Evolutionary conservation across 35 echinoderm and acorn worm genomes (phyloP).

Genomic region (Ophiothrix spiculata): DNA sequence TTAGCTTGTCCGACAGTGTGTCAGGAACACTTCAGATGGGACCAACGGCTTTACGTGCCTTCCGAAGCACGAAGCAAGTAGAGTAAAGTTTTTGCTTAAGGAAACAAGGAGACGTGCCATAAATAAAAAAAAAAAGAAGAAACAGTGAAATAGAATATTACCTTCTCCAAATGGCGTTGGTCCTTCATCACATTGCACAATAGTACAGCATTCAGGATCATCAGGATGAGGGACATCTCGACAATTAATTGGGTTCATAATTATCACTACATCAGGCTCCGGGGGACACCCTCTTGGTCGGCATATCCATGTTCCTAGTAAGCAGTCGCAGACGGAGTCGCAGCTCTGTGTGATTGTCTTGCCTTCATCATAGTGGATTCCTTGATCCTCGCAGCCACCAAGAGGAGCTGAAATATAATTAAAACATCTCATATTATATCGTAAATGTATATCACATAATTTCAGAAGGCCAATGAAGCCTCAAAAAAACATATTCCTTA

Average conservation of each 20-base stretch:
- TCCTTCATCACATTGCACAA: slow-evolving; percentile 75
- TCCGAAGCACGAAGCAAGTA: too few relatives aligned
- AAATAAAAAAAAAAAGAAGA: too few relatives aligned
- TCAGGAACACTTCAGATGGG: too few relatives aligned
- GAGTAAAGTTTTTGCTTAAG: too few relatives aligned
- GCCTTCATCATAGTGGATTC: slow-evolving; percentile 80
- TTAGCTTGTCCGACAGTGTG: too few relatives aligned
- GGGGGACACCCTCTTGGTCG: slow-evolving; percentile 87
- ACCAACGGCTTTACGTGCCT: too few relatives aligned
- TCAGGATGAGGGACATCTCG: slow-evolving; percentile 76
- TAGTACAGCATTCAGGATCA: slow-evolving; percentile 87
- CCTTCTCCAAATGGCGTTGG: slow-evolving; percentile 61
- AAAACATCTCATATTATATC: background rate
- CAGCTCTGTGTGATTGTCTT: slow-evolving; percentile 76
- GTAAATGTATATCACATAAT: background rate
- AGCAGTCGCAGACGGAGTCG: slow-evolving; percentile 88
- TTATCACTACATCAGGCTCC: slow-evolving; percentile 61
- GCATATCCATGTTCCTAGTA: slow-evolving; percentile 84
- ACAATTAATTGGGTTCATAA: slow-evolving; percentile 73
- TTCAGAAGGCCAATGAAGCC: background rate
- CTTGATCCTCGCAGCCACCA: slow-evolving; percentile 83
- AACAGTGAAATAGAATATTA: too few relatives aligned
- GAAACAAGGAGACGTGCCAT: too few relatives aligned
- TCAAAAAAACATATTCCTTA: too few relatives aligned
- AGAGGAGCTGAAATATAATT: slow-evolving; percentile 53